Evolutionary conservation across 2,888 invertebrate species (phyloP).

Genomic region (Melanargia galathea): DNA sequence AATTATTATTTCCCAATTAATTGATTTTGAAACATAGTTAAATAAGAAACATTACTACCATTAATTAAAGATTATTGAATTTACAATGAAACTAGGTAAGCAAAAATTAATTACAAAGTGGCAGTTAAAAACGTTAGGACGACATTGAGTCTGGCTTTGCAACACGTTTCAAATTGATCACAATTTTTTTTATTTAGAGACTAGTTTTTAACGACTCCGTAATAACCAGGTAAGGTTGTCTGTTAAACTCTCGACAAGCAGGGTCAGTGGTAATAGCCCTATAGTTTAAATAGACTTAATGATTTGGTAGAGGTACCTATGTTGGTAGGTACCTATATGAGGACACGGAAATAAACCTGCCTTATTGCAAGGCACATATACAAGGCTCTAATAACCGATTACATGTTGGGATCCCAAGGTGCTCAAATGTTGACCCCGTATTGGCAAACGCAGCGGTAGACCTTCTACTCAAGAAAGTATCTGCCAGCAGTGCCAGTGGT

Average conservation of each 20-base stretch:
- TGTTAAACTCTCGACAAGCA: conserved; percentile 16
- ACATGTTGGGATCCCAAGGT: too few species aligned
- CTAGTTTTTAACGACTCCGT: conserved; percentile 4
- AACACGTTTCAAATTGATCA: background rate
- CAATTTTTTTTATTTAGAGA: conserved; percentile 5
- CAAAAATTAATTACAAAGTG: conserved; percentile 2
- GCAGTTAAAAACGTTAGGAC: background rate
- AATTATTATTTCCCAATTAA: background rate
- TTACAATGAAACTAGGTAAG: background rate
- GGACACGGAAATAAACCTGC: background rate
- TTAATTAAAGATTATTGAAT: background rate
- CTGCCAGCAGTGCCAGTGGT: too few species aligned
- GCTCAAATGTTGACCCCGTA: too few species aligned
- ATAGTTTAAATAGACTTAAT: conserved; percentile 2
- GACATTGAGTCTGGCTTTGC: conserved; percentile 6
- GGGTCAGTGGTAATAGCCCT: conserved; percentile 25
- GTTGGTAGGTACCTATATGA: background rate
- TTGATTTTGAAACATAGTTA: background rate
- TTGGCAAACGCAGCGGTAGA: too few species aligned
- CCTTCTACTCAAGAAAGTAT: too few species aligned
- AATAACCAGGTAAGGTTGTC: conserved; percentile 23
- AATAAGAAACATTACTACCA: background rate
- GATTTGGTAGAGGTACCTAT: background rate
- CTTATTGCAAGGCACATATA: background rate
- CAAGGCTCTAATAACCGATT: too few species aligned